Evolutionary conservation across 1,140 invertebrate species (phyloP), one percentile per base, ranked within the genome.

Genomic region (Drosophila busckii): DNA sequence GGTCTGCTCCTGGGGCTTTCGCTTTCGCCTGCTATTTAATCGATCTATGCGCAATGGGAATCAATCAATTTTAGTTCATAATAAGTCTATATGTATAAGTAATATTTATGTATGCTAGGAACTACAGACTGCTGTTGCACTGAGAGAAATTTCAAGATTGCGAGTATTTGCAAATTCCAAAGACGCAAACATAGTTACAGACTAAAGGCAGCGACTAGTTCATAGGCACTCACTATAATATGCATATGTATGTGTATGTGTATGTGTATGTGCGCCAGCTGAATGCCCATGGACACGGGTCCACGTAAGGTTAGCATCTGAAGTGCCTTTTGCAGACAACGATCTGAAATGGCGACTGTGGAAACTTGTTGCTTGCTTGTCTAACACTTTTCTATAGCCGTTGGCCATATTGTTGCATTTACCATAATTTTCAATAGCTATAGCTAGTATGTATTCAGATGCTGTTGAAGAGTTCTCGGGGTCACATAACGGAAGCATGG

Each of bases 371-470:
- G 53, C 31, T 25, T 19, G 38, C 56, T 66, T 69, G 66, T 53
- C 64, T 48, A 65, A 70, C 68, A 70, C 68, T 70, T 70, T 70
- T 65, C 68, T 70, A 65, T 55, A 45, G 41, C 67, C 67, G 60
- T 42, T 28, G 55, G 66, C 68, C 48, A 70, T 70, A 31, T 15
- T 63, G 42, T 59, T 44, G 44, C 64, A 67, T 67, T 60, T 63
- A 70, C 67, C 60, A 70, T 70, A 70, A 70, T 70, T 70, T 70
- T 70, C 67, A 70, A 70, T 70, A 70, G 67, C 67, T 70, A 70
- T 70, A n/a, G n/a, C n/a, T n/a, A n/a, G n/a, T n/a, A n/a, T n/a
- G n/a, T n/a, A n/a, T n/a, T 65, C 68, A 69, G 68, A 70, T 65
- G 70, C 60, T 70, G 52, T 65, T 41, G n/a, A n/a, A 12, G 65